phyloP scores from a whole-genome alignment of 2,113 vertebrate genomes.

The Vulpes vulpes region DNA sequence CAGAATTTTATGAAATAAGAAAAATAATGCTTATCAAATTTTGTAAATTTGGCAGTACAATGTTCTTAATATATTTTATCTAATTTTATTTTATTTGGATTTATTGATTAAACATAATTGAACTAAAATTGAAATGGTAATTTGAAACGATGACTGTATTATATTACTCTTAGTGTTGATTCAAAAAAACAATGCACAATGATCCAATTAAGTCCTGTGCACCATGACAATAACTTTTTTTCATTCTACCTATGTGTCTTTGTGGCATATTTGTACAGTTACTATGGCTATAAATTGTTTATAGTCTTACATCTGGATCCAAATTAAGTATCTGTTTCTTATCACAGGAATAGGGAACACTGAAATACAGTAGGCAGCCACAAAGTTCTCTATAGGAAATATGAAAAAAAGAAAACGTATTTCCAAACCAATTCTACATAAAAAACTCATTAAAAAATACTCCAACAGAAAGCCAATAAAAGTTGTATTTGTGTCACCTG shows the following conservation, averaged over 20 bases:
- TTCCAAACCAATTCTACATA: neutral
- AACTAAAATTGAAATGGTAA: neutral
- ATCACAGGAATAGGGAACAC: neutral
- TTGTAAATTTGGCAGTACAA: neutral
- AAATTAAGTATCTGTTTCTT: neutral
- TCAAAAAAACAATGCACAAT: neutral
- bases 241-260: neutral
- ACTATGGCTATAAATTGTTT: neutral
- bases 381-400: neutral
- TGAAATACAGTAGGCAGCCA: neutral
- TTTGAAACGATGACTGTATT: neutral
- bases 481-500: neutral
- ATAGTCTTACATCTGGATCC: neutral
- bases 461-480: neutral
- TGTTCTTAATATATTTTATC: neutral
- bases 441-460: neutral
- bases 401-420: neutral
- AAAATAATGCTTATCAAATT: neutral
- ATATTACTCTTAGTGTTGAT: neutral
- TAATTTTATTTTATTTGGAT: neutral
- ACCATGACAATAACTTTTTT: neutral
- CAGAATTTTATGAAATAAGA: neutral
- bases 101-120: neutral
- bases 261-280: neutral
- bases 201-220: neutral